Percentiles rank a stretch among this genome's conserved stretches.
phyloP scores from a whole-genome alignment of 2,113 vertebrate species.

The Paracyprichromis sp. region DNA sequence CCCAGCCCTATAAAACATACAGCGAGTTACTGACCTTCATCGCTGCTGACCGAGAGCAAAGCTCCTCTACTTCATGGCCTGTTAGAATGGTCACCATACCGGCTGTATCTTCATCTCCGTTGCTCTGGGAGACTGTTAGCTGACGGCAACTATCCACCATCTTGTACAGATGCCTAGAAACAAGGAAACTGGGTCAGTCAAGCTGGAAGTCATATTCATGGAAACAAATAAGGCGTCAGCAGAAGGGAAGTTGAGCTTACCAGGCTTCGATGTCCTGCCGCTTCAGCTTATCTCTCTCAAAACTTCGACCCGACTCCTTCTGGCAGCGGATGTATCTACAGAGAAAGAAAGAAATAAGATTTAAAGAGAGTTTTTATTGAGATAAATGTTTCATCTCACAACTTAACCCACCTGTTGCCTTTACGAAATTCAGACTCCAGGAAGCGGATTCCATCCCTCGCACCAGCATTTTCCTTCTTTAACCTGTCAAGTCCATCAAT shows the following conservation, averaged over 20 bases:
- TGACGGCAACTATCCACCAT: slow-evolving; percentile 96
- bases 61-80: slow-evolving; percentile 77
- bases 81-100: slow-evolving; percentile 97
- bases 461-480: slow-evolving; percentile 90
- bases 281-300: slow-evolving; percentile 92
- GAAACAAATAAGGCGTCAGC: background rate
- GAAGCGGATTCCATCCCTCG: slow-evolving; percentile 90
- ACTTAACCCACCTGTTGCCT: slow-evolving; percentile 83
- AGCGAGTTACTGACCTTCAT: slow-evolving; percentile 80
- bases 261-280: slow-evolving; percentile 90
- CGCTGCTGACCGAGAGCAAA: slow-evolving; percentile 68
- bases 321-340: slow-evolving; percentile 94
- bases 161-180: slow-evolving; percentile 88
- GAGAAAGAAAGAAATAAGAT: background rate
- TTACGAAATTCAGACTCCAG: slow-evolving; percentile 95
- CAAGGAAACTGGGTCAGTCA: background rate
- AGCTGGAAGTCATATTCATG: fast-evolving
- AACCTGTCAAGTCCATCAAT: slow-evolving; percentile 91
- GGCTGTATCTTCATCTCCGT: slow-evolving; percentile 84
- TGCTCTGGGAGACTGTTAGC: slow-evolving; percentile 85
- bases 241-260: slow-evolving; percentile 52
- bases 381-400: background rate
- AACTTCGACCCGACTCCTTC: slow-evolving; percentile 85
- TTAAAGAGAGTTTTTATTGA: background rate
- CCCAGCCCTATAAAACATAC: too few species aligned